Percentiles rank a stretch among this genome's conserved stretches.
Evolutionary conservation across 2,113 vertebrate species (phyloP).

Genomic region (Ammodytes marinus): DNA sequence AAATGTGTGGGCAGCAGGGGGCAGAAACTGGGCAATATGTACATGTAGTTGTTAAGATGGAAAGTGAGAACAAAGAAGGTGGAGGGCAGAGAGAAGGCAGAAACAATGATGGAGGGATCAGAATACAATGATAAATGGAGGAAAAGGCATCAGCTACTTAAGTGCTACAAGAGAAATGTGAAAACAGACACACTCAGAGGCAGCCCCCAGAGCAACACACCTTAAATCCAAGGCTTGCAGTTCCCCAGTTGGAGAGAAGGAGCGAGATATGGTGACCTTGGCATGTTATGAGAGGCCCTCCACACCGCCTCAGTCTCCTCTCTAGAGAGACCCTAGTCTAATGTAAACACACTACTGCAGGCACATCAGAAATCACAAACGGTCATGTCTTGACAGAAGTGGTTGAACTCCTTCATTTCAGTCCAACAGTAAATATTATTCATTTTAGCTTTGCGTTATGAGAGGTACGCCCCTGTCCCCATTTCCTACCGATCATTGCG

Average conservation of each 20-base stretch:
- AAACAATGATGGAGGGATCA: not conserved
- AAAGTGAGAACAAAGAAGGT: constrained; percentile 13
- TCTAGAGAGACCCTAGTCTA: constrained; percentile 37
- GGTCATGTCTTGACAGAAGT: constrained; percentile 49
- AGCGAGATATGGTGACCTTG: constrained; percentile 58
- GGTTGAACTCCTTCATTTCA: constrained; percentile 52
- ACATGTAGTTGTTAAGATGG: constrained; percentile 1
- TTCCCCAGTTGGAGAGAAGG: constrained; percentile 12
- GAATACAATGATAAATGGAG: not conserved
- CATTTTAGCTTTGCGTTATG: constrained; percentile 18
- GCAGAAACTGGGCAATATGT: constrained; percentile 23
- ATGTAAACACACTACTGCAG: constrained; percentile 33
- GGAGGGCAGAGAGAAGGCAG: constrained; percentile 2
- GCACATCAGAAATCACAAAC: not conserved
- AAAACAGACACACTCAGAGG: constrained; percentile 31
- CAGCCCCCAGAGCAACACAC: constrained; percentile 41
- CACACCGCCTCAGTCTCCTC: constrained; percentile 47
- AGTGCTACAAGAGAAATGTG: not conserved
- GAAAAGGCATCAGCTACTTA: not conserved
- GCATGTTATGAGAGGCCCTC: constrained; percentile 55
- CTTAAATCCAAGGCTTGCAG: constrained; percentile 48
- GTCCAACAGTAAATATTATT: constrained; percentile 37
- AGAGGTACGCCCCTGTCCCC: not conserved
- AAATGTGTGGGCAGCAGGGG: constrained; percentile 41
- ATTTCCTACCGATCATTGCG: not conserved